Evolutionary conservation across 1,140 invertebrate genomes (phyloP).

Genomic region (Asbolus verrucosus): DNA sequence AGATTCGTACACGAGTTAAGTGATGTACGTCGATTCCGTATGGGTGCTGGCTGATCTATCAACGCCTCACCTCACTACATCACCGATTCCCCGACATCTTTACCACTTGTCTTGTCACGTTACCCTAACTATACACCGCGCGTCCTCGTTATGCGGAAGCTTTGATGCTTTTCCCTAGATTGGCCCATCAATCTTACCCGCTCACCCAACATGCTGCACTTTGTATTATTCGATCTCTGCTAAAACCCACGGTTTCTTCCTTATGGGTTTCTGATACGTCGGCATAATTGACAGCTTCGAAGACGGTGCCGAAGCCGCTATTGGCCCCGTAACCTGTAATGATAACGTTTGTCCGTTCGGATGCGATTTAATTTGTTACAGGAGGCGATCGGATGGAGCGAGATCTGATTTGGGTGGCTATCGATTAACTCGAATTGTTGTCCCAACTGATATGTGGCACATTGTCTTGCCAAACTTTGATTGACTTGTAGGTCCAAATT

Average conservation of each 20-base stretch:
- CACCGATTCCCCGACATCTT: slow-evolving; percentile 49
- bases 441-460: neutral
- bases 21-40: slow-evolving; percentile 45
- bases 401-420: neutral
- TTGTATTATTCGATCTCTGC: slow-evolving; percentile 37
- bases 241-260: slow-evolving; percentile 8
- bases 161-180: slow-evolving; percentile 53
- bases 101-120: slow-evolving; percentile 54
- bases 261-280: slow-evolving; percentile 20
- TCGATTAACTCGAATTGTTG: neutral
- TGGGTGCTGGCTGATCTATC: slow-evolving; percentile 50
- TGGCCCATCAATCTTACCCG: slow-evolving; percentile 51
- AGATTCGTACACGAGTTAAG: slow-evolving; percentile 49
- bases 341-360: too few species aligned
- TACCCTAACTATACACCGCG: slow-evolving; percentile 42
- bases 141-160: slow-evolving; percentile 50
- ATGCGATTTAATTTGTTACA: too few species aligned
- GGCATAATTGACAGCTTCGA: slow-evolving; percentile 14
- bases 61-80: slow-evolving; percentile 53
- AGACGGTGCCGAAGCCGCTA: slow-evolving; percentile 1
- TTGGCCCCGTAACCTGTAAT: too few species aligned
- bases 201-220: slow-evolving; percentile 27
- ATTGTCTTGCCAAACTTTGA: neutral
- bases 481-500: slow-evolving; percentile 11
- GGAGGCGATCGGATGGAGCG: neutral